Conservation (phyloP, 2,888 invertebrate species). For the Cistogaster globosa region DNA sequence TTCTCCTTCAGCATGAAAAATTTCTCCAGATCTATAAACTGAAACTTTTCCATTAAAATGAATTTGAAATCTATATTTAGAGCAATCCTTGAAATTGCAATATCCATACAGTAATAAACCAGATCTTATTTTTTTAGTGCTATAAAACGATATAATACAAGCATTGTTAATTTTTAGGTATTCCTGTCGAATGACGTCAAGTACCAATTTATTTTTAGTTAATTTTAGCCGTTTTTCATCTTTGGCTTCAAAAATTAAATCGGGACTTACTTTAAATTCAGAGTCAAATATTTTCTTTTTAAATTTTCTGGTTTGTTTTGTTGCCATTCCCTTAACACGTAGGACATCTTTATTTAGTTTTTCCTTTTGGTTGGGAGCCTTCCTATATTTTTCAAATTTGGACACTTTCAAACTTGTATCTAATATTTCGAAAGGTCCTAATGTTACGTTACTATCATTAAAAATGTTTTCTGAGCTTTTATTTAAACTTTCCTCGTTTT, state of each 20-base stretch:
- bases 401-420: neutral
- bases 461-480: too few relatives aligned
- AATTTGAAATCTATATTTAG: conserved; percentile 21
- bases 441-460: too few relatives aligned
- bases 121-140: too few relatives aligned
- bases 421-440: conserved; percentile 2
- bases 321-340: neutral
- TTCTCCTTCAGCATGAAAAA: conserved; percentile 7
- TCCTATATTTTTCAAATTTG: neutral
- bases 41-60: neutral
- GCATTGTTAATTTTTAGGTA: too few relatives aligned
- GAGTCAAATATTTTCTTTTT: neutral
- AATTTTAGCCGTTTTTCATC: neutral
- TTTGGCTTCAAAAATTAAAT: conserved; percentile 5
- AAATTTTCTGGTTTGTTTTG: neutral
- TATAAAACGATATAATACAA: too few relatives aligned
- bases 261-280: neutral
- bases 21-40: conserved; percentile 4
- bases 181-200: neutral
- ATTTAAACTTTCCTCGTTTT: too few relatives aligned
- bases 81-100: conserved; percentile 16
- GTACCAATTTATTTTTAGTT: conserved; percentile 6
- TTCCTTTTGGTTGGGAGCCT: conserved; percentile 15
- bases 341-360: conserved; percentile 8
- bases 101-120: neutral